A percentile compares a stretch with the other conserved stretches of the same genome.
Evolutionary conservation across 2,113 vertebrate genomes (phyloP).

Genomic region (Antennarius striatus): DNA sequence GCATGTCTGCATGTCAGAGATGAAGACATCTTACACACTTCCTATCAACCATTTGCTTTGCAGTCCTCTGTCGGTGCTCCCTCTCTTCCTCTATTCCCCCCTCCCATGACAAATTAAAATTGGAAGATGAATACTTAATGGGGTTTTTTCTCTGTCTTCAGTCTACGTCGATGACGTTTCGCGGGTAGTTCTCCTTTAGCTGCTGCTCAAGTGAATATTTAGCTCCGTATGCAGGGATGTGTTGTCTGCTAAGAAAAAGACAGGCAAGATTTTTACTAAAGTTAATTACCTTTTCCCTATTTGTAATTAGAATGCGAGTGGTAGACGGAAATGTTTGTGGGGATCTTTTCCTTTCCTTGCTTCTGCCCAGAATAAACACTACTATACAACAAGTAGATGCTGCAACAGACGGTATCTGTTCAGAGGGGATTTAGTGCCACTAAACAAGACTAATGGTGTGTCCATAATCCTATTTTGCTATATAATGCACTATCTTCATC

Average conservation of each 20-base stretch:
- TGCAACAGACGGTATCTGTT: not conserved
- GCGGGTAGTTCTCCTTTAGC: slow-evolving; percentile 10
- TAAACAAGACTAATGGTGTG: not conserved
- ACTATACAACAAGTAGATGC: not conserved
- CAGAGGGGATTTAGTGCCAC: not conserved
- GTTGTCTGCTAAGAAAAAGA: slow-evolving; percentile 15
- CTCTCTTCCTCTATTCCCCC: slow-evolving; percentile 15
- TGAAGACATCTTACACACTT: slow-evolving; percentile 28
- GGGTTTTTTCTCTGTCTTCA: slow-evolving; percentile 39
- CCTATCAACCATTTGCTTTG: slow-evolving; percentile 31
- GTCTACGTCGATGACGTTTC: not conserved
- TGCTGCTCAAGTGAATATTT: slow-evolving; percentile 19
- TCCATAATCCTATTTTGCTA: not conserved
- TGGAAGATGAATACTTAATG: slow-evolving; percentile 27
- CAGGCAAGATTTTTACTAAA: slow-evolving; percentile 9
- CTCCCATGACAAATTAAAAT: slow-evolving; percentile 48
- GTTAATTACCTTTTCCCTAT: slow-evolving; percentile 1
- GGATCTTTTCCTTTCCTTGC: slow-evolving; percentile 18
- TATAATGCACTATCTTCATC: not conserved
- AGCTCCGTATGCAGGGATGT: slow-evolving; percentile 10
- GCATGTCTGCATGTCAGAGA: slow-evolving; percentile 45
- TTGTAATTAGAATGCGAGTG: slow-evolving; percentile 29
- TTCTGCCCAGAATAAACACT: slow-evolving; percentile 5
- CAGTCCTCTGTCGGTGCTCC: slow-evolving; percentile 28
- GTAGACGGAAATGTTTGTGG: slow-evolving; percentile 15